Conservation (phyloP, 2,113 vertebrate species). For the Dissostichus mawsoni region DNA sequence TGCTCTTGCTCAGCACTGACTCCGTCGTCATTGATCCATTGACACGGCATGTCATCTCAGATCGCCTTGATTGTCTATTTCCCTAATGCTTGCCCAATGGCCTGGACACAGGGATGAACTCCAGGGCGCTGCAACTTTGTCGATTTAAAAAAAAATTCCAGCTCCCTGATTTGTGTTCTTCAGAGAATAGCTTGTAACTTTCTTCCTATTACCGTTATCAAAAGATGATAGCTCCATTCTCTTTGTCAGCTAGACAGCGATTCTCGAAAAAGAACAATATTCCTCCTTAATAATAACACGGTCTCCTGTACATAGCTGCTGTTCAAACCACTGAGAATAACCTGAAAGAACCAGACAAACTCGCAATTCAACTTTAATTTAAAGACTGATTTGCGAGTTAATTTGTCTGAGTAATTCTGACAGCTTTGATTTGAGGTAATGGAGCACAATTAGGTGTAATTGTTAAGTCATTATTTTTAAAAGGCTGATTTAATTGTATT, state of each 20-base stretch:
- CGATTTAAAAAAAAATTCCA: conserved; percentile 2
- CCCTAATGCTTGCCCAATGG: background rate
- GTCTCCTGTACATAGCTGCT: conserved; percentile 24
- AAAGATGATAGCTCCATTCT: conserved; percentile 17
- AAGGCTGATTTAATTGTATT: background rate
- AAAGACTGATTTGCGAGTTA: conserved; percentile 16
- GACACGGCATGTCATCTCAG: conserved; percentile 72
- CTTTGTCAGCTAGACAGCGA: conserved; percentile 31
- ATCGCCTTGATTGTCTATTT: conserved; percentile 60
- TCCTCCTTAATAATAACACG: background rate
- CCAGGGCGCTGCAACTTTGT: background rate
- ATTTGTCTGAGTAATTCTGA: conserved; percentile 31
- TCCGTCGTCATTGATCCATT: conserved; percentile 77
- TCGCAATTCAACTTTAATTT: background rate
- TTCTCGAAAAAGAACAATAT: conserved; percentile 38
- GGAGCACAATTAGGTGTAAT: background rate
- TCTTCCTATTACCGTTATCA: conserved; percentile 34
- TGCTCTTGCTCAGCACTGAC: conserved; percentile 77
- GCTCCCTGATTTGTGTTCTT: background rate
- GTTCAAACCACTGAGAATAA: conserved; percentile 33
- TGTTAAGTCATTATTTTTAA: conserved; percentile 1
- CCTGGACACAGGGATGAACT: background rate
- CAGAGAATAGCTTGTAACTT: conserved; percentile 25
- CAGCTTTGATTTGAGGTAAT: conserved; percentile 7
- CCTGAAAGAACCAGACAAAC: conserved; percentile 19